A percentile compares a stretch with the other conserved stretches of the same genome.
phyloP scores from a whole-genome alignment of 2,888 invertebrate genomes.

The Zeuzera pyrina region DNA sequence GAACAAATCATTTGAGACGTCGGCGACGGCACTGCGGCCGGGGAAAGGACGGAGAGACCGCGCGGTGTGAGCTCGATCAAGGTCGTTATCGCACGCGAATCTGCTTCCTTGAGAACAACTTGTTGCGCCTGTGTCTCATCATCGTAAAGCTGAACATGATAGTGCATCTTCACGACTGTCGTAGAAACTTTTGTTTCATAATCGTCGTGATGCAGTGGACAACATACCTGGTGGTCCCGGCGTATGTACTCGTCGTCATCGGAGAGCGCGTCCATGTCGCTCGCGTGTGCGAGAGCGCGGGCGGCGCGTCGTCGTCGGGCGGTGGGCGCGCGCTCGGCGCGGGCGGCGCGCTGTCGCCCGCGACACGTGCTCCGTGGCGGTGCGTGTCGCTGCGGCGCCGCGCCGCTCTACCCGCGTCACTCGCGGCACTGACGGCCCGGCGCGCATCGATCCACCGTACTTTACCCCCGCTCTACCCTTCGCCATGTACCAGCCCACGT shows the following conservation, averaged over 20 bases:
- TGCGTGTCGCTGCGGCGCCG: constrained; percentile 44
- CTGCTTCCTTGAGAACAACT: constrained; percentile 39
- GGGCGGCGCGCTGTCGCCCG: constrained; percentile 54
- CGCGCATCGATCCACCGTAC: constrained; percentile 44
- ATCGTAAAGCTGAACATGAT: constrained; percentile 9
- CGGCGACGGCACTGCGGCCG: constrained; percentile 21
- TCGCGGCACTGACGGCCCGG: constrained; percentile 55
- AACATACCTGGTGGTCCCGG: constrained; percentile 60
- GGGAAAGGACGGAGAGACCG: constrained; percentile 36
- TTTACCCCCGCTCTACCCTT: constrained; percentile 28
- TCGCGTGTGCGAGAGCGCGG: constrained; percentile 22
- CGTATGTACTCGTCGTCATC: constrained; percentile 65
- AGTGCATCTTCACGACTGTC: constrained; percentile 6
- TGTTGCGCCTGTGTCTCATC: constrained; percentile 38
- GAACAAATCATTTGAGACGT: constrained; percentile 1
- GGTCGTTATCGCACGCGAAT: constrained; percentile 53
- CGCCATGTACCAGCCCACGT: constrained; percentile 31
- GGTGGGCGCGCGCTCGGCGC: constrained; percentile 56
- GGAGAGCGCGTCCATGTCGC: constrained; percentile 66
- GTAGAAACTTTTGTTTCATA: neutral
- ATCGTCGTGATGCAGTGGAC: constrained; percentile 5
- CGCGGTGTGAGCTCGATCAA: constrained; percentile 42
- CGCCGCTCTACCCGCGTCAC: constrained; percentile 64
- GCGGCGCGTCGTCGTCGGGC: constrained; percentile 41
- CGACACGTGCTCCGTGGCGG: constrained; percentile 52